Conservation (phyloP, 2,797 vertebrate species). For the Iguana delicatissima region DNA sequence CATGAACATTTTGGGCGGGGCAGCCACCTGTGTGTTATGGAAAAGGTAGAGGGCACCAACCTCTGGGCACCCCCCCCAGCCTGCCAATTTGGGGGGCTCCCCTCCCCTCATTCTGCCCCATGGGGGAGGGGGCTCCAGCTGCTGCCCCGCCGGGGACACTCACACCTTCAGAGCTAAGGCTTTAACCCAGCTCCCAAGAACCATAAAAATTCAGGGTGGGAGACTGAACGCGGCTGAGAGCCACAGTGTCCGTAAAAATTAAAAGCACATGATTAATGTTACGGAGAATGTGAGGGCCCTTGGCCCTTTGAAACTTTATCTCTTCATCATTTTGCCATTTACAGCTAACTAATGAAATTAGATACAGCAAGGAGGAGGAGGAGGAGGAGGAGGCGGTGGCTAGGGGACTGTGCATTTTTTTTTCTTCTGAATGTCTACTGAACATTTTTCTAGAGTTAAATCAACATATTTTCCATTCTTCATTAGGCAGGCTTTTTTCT, state of each 20-base stretch:
- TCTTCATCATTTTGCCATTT: constrained; percentile 76
- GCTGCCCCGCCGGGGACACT: not conserved
- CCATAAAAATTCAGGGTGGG: not conserved
- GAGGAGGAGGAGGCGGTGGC: too few relatives aligned
- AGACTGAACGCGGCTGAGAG: constrained; percentile 8
- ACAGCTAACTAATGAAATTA: constrained; percentile 83
- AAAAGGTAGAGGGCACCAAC: too few relatives aligned
- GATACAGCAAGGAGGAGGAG: constrained; percentile 62
- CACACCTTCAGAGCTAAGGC: constrained; percentile 30
- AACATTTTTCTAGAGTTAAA: constrained; percentile 80
- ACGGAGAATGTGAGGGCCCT: constrained; percentile 66
- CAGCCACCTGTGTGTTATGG: too few relatives aligned
- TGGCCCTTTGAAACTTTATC: constrained; percentile 74
- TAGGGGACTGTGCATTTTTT: constrained; percentile 26
- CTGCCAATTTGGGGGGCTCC: not conserved
- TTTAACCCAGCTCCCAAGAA: constrained; percentile 12
- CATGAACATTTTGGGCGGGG: too few relatives aligned
- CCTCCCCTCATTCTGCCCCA: not conserved
- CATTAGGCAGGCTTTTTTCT: constrained; percentile 71
- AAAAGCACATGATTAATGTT: constrained; percentile 75
- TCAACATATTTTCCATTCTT: constrained; percentile 80
- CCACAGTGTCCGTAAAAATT: constrained; percentile 59
- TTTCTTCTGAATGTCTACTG: constrained; percentile 59
- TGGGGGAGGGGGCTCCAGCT: too few relatives aligned
- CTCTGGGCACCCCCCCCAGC: not conserved